A percentile compares a stretch with the other conserved stretches of the same genome.
These are phyloP conservation scores for Agelastica alni DNA, from an alignment of 2,888 invertebrate genomes.

Conservation along the genomic window DNA sequence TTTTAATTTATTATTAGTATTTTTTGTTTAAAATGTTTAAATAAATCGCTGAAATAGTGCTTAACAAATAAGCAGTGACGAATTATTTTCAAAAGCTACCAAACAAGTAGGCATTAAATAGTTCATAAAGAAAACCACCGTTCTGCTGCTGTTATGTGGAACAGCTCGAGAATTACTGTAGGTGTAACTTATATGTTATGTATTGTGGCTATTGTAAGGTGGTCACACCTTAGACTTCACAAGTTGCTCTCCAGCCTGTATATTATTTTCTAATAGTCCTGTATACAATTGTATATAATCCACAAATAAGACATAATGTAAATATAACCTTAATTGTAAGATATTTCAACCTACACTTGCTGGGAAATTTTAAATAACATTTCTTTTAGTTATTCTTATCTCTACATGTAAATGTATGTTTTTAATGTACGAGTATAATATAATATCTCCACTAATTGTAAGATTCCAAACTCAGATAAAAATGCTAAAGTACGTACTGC, in stretches of 20 bases:
- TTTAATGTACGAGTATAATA: no score
- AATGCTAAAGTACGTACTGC: no score
- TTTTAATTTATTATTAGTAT: no score
- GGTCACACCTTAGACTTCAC: conserved; percentile 42
- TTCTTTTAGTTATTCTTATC: no score
- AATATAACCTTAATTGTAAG: conserved; percentile 6
- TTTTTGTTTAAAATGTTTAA: no score
- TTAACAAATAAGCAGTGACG: not conserved
- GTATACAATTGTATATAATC: conserved; percentile 6
- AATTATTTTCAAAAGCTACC: conserved; percentile 13
- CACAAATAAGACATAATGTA: not conserved
- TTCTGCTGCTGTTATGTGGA: conserved; percentile 41
- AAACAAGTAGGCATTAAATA: conserved; percentile 18
- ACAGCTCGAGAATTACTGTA: conserved; percentile 45
- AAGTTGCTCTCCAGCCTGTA: conserved; percentile 37
- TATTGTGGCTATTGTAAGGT: conserved; percentile 42
- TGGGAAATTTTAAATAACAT: no score
- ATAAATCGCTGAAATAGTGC: not conserved
- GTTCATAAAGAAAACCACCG: conserved; percentile 33
- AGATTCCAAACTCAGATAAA: no score
- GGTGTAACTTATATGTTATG: conserved; percentile 49
- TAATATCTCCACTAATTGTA: no score
- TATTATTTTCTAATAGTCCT: conserved; percentile 38
- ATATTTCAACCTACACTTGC: conserved; percentile 2
- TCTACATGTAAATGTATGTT: no score